Evolutionary conservation across 2,113 vertebrate genomes (phyloP).

Genomic region (Bos taurus): DNA sequence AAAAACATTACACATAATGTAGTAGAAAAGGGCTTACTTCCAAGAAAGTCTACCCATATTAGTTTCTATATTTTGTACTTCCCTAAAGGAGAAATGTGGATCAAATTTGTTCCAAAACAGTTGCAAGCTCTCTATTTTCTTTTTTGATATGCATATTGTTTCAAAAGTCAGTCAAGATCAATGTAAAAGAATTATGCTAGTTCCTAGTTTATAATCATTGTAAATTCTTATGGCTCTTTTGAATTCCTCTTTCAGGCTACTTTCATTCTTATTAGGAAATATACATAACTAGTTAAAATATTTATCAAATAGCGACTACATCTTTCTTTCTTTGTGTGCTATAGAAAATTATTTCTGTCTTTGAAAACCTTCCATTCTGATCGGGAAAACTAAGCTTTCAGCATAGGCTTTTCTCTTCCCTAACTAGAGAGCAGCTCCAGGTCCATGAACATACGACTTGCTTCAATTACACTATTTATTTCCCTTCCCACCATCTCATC

Average conservation of each 20-base stretch:
- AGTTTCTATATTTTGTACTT: conserved; percentile 25
- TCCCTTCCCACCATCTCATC: not conserved
- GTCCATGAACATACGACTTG: not conserved
- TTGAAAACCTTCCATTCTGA: conserved; percentile 15
- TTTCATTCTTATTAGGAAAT: conserved; percentile 8
- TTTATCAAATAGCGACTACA: not conserved
- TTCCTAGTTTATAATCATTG: conserved; percentile 29
- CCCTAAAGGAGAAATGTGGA: conserved; percentile 17
- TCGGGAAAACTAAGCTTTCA: not conserved
- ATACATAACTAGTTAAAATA: not conserved
- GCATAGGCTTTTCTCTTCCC: not conserved
- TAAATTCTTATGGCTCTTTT: not conserved
- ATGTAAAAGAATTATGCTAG: conserved; percentile 11
- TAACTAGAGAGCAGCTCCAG: not conserved
- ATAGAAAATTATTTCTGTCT: not conserved
- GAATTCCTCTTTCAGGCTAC: not conserved
- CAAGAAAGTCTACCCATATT: conserved; percentile 39
- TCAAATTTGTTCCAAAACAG: conserved; percentile 46
- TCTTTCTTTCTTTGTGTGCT: not conserved
- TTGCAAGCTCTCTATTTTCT: not conserved
- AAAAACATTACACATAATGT: conserved; percentile 49
- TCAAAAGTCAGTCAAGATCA: conserved; percentile 1
- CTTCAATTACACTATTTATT: conserved; percentile 22
- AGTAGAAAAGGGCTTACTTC: conserved; percentile 53
- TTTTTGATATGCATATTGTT: conserved; percentile 5